These are phyloP conservation scores for Axinella damicornis DNA, from an alignment of 37 sponge, comb jelly and placozoan species.

Conservation along the genomic window DNA sequence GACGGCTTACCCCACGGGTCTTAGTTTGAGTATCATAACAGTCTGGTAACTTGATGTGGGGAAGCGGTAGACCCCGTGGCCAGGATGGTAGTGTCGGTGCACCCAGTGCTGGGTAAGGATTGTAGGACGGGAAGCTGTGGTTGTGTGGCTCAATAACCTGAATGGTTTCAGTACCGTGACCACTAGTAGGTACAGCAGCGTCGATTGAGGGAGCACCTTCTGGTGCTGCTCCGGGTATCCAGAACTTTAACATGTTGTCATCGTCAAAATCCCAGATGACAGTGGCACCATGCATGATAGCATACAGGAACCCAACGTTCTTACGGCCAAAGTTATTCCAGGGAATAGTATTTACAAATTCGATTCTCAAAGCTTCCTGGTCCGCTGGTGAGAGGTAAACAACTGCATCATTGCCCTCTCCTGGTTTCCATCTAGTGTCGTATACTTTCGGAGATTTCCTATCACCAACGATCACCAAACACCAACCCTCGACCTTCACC, in stretches of 20 bases:
- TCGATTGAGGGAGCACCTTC: slow-evolving; percentile 43
- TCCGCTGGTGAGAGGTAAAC: slow-evolving; percentile 42
- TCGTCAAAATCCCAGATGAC: slow-evolving; percentile 78
- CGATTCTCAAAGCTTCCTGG: slow-evolving; percentile 19
- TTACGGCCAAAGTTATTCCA: slow-evolving; percentile 71
- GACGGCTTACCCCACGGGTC: not conserved
- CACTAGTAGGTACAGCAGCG: not conserved
- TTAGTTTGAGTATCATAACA: slow-evolving; percentile 17
- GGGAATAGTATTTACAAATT: slow-evolving; percentile 42
- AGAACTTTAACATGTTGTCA: slow-evolving; percentile 71
- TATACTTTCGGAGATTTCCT: slow-evolving; percentile 42
- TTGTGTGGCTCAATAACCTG: slow-evolving; percentile 23
- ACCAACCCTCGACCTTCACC: slow-evolving; percentile 51
- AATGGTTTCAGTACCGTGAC: slow-evolving; percentile 6
- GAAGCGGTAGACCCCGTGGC: slow-evolving; percentile 70
- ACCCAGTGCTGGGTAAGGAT: slow-evolving; percentile 65
- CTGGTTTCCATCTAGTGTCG: slow-evolving; percentile 29
- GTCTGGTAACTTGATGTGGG: slow-evolving; percentile 24
- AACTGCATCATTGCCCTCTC: slow-evolving; percentile 44
- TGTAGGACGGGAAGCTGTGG: slow-evolving; percentile 53
- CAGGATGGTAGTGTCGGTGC: slow-evolving; percentile 54
- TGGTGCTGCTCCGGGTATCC: slow-evolving; percentile 55
- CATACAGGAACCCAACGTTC: slow-evolving; percentile 75
- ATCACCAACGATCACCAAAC: slow-evolving; percentile 67
- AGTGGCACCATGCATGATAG: slow-evolving; percentile 58